Evolutionary conservation across 2,797 vertebrate species (phyloP).

Genomic region (Oryzias sinensis): DNA sequence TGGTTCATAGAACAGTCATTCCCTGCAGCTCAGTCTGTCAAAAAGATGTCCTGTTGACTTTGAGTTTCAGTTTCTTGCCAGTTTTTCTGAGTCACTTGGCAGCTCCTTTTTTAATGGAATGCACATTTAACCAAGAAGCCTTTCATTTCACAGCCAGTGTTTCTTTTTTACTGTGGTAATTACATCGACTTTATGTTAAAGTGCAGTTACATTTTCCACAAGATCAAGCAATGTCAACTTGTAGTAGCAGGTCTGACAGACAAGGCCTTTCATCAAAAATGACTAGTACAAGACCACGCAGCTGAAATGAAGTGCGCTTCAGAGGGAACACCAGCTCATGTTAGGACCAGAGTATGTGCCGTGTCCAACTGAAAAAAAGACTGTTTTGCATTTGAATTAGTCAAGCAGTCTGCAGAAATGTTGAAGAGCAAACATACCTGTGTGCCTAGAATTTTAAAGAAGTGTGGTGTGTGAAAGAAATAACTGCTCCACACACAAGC

Average conservation of each 20-base stretch:
- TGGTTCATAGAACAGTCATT: constrained; percentile 17
- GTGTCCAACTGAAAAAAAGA: constrained; percentile 4
- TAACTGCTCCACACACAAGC: too few relatives aligned
- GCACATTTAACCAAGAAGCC: constrained; percentile 23
- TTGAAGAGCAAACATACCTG: constrained; percentile 16
- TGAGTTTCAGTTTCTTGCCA: constrained; percentile 11
- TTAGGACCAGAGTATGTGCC: background rate
- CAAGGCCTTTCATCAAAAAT: constrained; percentile 13
- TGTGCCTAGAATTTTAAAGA: constrained; percentile 13
- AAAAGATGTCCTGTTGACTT: constrained; percentile 20
- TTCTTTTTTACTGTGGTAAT: constrained; percentile 35
- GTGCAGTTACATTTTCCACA: constrained; percentile 25
- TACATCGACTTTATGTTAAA: constrained; percentile 26
- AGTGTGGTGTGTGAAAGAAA: background rate
- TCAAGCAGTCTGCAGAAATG: constrained; percentile 12
- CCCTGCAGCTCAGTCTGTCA: constrained; percentile 14
- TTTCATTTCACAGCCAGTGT: constrained; percentile 29
- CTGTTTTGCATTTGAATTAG: constrained; percentile 24
- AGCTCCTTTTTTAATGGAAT: constrained; percentile 17
- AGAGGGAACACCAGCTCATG: constrained; percentile 7
- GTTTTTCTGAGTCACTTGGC: constrained; percentile 12
- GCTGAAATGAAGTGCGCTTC: constrained; percentile 3
- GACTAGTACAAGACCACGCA: background rate
- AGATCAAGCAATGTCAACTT: constrained; percentile 14
- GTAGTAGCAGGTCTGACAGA: constrained; percentile 2